A percentile compares a stretch with the other conserved stretches of the same genome.
These are phyloP conservation scores for Ictidomys tridecemlineatus DNA, from an alignment of 2,113 vertebrate species.

Conservation along the genomic window DNA sequence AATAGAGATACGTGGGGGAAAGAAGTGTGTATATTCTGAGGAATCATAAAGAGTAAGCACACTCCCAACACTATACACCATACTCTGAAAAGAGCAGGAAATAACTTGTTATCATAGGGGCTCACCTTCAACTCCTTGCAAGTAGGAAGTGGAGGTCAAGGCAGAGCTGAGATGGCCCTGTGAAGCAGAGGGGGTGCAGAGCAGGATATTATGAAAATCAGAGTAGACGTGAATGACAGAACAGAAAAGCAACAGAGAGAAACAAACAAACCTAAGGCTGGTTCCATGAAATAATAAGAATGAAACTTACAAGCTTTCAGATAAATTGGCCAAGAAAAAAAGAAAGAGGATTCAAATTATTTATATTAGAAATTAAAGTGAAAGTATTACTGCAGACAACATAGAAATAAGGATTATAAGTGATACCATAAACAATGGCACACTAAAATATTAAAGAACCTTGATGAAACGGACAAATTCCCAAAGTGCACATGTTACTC, in stretches of 20 bases:
- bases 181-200: neutral
- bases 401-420: neutral
- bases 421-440: neutral
- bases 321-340: neutral
- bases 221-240: neutral
- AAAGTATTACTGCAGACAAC: neutral
- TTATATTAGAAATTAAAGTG: neutral
- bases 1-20: neutral
- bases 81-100: neutral
- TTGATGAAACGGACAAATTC: neutral
- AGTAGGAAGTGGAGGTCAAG: too few species aligned
- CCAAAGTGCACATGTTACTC: neutral
- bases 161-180: neutral
- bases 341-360: neutral
- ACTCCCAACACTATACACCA: neutral
- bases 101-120: neutral
- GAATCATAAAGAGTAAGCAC: neutral
- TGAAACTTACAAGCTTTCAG: neutral
- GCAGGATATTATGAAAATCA: neutral
- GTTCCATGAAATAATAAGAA: neutral
- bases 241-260: neutral
- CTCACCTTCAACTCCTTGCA: neutral
- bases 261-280: neutral
- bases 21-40: neutral
- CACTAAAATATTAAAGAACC: neutral